Conservation (phyloP, 2,113 vertebrate genomes). For the Lutjanus erythropterus region DNA sequence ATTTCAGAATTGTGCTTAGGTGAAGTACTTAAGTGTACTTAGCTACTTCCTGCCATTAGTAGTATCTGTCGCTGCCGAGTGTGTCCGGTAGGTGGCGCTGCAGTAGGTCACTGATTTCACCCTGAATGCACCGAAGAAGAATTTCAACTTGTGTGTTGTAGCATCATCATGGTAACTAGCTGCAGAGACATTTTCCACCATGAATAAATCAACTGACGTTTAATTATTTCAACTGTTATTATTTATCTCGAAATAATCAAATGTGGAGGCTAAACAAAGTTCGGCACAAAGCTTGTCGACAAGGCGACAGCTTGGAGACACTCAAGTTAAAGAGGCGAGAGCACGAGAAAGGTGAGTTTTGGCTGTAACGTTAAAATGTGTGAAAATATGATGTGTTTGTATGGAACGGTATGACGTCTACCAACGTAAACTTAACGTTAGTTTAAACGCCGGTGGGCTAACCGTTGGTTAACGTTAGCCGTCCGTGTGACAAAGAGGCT, state of each 20-base stretch:
- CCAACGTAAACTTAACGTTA: background rate
- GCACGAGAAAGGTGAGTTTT: constrained; percentile 78
- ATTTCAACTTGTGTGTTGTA: too few species aligned
- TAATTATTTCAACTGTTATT: background rate
- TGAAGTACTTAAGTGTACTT: too few species aligned
- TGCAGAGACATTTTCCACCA: too few species aligned
- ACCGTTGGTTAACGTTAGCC: background rate
- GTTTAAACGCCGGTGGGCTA: background rate
- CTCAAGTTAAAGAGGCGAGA: constrained; percentile 78
- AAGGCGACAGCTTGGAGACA: constrained; percentile 66
- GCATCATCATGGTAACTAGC: too few species aligned
- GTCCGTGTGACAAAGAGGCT: too few species aligned
- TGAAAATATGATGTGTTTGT: too few species aligned
- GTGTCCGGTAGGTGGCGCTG: constrained; percentile 21
- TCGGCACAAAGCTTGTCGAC: constrained; percentile 73
- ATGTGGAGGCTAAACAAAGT: constrained; percentile 85
- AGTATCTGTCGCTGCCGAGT: background rate
- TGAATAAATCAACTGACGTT: background rate
- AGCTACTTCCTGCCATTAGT: too few species aligned
- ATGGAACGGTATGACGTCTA: too few species aligned
- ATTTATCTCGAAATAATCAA: background rate
- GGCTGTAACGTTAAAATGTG: too few species aligned
- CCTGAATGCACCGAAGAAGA: constrained; percentile 14
- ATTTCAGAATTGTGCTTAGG: too few species aligned
- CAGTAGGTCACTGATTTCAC: accelerated